phyloP scores from a whole-genome alignment of 2,797 vertebrate species.

The Gymnothorax javanicus region DNA sequence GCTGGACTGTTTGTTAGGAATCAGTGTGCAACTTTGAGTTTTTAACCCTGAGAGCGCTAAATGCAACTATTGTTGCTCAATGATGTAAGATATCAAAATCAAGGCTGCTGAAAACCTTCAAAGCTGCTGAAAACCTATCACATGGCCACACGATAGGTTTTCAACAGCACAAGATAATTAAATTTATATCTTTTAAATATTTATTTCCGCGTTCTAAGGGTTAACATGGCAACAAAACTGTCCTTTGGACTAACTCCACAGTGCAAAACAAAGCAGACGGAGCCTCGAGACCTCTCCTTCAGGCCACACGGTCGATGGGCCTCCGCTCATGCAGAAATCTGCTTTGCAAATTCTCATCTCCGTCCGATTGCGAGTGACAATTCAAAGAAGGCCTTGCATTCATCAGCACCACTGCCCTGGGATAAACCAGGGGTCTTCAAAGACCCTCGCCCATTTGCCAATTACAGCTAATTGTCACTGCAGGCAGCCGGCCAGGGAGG shows the following conservation, averaged over 20 bases:
- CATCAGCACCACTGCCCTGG: conserved; percentile 60
- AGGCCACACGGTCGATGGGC: conserved; percentile 46
- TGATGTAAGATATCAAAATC: no score
- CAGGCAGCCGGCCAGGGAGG: conserved; percentile 60
- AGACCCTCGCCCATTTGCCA: conserved; percentile 65
- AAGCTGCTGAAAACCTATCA: no score
- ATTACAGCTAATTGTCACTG: conserved; percentile 72
- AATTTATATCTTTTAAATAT: no score
- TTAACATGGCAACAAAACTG: no score
- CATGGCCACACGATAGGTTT: no score
- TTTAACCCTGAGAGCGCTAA: no score
- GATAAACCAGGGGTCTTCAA: conserved; percentile 70
- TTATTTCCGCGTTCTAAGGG: no score
- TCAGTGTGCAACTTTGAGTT: no score
- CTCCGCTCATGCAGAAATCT: conserved; percentile 58
- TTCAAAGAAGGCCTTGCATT: conserved; percentile 68
- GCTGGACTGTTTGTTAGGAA: no score
- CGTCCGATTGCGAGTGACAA: conserved; percentile 80
- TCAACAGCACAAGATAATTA: no score
- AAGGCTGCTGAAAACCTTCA: no score
- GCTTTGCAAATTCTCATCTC: conserved; percentile 78
- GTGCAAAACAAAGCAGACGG: not conserved
- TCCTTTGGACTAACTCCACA: not conserved
- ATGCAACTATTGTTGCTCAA: no score
- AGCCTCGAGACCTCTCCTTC: not conserved